A percentile compares a stretch with the other conserved stretches of the same genome.
These are phyloP conservation scores for Calyptommatus sinebrachiatus DNA, from an alignment of 2,113 vertebrate species.

Conservation along the genomic window DNA sequence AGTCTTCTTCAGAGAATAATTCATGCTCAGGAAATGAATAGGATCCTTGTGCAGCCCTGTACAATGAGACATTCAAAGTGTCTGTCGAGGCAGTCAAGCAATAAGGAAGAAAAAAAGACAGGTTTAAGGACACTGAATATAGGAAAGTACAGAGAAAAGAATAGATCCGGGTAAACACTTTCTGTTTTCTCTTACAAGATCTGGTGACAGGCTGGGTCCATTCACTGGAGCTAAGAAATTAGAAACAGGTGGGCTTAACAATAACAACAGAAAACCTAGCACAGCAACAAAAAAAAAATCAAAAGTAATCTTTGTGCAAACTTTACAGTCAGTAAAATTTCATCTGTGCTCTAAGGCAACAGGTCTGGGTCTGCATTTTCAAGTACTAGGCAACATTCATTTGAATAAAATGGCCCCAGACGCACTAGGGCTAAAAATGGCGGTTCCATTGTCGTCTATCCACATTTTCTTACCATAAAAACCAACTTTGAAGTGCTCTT, in stretches of 20 bases:
- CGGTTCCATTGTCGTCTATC: no score
- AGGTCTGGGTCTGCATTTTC: background rate
- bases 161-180: background rate
- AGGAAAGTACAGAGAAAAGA: background rate
- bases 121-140: background rate
- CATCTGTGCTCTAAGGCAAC: background rate
- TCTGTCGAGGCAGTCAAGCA: background rate
- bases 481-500: no score
- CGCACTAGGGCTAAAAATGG: no score
- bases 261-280: background rate
- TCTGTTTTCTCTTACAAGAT: background rate
- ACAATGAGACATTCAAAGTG: background rate
- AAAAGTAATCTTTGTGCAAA: constrained; percentile 8
- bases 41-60: background rate
- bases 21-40: constrained; percentile 9
- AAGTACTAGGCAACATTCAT: constrained; percentile 10
- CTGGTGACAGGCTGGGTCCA: background rate
- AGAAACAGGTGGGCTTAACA: background rate
- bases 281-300: background rate
- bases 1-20: background rate
- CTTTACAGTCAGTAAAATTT: constrained; percentile 6
- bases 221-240: background rate
- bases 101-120: background rate
- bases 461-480: no score
- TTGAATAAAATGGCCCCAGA: background rate